Percentiles rank a stretch among this genome's conserved stretches.
Conservation (phyloP, 2,113 vertebrate species). For the Actinemys pallida region DNA sequence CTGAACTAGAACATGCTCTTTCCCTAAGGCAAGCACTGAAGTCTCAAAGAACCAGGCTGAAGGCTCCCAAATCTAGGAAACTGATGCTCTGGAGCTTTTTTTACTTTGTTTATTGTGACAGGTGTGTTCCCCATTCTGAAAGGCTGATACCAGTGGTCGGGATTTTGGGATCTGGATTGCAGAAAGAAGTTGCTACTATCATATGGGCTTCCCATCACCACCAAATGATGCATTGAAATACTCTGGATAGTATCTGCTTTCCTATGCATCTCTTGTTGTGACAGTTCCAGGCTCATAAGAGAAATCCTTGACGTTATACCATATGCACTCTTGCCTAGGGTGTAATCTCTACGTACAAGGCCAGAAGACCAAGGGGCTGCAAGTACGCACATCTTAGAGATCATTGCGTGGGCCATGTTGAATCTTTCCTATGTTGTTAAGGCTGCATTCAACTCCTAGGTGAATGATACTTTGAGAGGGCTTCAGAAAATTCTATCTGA, state of each 20-base stretch:
- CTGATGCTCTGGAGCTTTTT: background rate
- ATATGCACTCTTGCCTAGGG: background rate
- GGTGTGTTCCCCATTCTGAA: background rate
- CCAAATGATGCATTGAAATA: background rate
- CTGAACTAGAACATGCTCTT: background rate
- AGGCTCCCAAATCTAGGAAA: background rate
- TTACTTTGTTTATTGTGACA: background rate
- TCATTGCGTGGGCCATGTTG: background rate
- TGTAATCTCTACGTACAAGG: background rate
- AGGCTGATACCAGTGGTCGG: background rate
- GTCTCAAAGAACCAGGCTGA: background rate
- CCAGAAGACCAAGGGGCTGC: background rate
- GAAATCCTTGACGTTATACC: background rate
- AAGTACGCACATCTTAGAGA: background rate
- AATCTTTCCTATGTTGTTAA: background rate
- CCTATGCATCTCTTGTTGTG: background rate
- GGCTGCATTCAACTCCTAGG: background rate
- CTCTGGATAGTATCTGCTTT: background rate
- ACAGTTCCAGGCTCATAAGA: background rate
- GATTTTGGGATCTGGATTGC: background rate
- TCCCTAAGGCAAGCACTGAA: background rate
- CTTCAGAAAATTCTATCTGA: background rate
- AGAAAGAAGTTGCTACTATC: background rate
- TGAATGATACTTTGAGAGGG: background rate
- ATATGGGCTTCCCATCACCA: background rate